phyloP scores from a whole-genome alignment of 2,888 invertebrate species.

The Schrankia costaestrigalis region DNA sequence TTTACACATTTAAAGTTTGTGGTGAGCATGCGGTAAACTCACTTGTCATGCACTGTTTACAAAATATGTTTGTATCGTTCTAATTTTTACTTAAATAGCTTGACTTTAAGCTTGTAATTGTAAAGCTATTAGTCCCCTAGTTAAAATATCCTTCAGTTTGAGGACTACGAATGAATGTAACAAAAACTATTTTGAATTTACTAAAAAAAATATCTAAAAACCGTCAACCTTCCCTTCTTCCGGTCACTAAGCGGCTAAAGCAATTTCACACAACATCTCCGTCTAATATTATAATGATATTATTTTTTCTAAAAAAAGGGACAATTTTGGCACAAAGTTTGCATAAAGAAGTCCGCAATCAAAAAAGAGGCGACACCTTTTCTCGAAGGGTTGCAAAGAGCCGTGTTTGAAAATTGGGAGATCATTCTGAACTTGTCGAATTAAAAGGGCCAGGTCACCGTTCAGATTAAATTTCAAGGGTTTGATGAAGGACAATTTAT shows the following conservation, averaged over 20 bases:
- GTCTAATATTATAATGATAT: slow-evolving; percentile 10
- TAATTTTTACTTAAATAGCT: no score
- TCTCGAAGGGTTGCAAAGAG: slow-evolving; percentile 25
- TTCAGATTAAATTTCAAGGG: slow-evolving; percentile 41
- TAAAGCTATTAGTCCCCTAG: no score
- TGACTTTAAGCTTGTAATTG: no score
- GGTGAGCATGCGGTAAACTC: no score
- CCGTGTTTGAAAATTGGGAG: slow-evolving; percentile 33
- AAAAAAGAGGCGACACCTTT: slow-evolving; percentile 35
- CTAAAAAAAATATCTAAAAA: no score
- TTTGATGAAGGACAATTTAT: slow-evolving; percentile 17
- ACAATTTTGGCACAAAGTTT: slow-evolving; percentile 22
- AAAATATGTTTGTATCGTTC: no score
- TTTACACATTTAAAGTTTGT: no score
- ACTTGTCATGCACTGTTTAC: no score
- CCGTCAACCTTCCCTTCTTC: background rate
- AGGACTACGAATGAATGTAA: no score
- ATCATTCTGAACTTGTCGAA: slow-evolving; percentile 36
- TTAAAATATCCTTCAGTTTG: no score
- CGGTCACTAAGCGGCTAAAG: slow-evolving; percentile 1
- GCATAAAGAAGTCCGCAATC: slow-evolving; percentile 28
- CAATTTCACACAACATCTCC: slow-evolving; percentile 10
- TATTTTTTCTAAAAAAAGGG: slow-evolving; percentile 12
- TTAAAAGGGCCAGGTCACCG: slow-evolving; percentile 37
- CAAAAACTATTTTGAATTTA: no score